phyloP scores from a whole-genome alignment of 30 jellyfish, hydroid and myxozoan species.

The Phacellophora camtschatica region DNA sequence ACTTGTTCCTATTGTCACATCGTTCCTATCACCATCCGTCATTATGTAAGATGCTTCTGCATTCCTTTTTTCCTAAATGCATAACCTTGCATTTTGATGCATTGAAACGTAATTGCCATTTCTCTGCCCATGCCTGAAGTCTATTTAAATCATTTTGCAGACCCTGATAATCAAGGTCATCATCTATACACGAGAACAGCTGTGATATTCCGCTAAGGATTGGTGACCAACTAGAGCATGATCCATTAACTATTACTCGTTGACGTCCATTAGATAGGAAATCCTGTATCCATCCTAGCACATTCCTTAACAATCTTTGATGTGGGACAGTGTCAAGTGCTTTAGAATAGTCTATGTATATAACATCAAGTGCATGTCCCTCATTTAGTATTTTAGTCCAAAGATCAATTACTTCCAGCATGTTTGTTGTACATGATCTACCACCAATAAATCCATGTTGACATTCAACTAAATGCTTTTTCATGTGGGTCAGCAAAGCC shows the following conservation, averaged over 20 bases:
- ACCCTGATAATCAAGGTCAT: background rate
- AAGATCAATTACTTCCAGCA: constrained; percentile 23
- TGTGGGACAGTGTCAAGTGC: too few relatives aligned
- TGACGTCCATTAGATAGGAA: background rate
- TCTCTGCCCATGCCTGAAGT: too few relatives aligned
- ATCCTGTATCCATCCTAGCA: background rate
- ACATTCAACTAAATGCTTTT: background rate
- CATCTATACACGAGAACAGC: background rate
- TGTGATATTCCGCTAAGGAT: too few relatives aligned
- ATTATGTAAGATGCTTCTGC: too few relatives aligned
- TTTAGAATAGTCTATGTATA: constrained; percentile 2
- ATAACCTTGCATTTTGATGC: too few relatives aligned
- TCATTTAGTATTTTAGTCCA: constrained; percentile 20
- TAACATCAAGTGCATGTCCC: constrained; percentile 35
- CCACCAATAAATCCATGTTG: constrained; percentile 14
- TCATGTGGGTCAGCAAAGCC: constrained; percentile 12
- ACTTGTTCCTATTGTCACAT: too few relatives aligned
- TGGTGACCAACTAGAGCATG: background rate
- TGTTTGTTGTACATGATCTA: constrained; percentile 27
- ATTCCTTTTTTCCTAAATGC: too few relatives aligned
- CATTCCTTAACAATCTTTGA: constrained; percentile 11
- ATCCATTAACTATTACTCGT: background rate
- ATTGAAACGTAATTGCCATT: too few relatives aligned
- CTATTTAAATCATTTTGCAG: too few relatives aligned
- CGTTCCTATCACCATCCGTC: too few relatives aligned